phyloP scores from a whole-genome alignment of 2,797 vertebrate species.

The Anas capensis region DNA sequence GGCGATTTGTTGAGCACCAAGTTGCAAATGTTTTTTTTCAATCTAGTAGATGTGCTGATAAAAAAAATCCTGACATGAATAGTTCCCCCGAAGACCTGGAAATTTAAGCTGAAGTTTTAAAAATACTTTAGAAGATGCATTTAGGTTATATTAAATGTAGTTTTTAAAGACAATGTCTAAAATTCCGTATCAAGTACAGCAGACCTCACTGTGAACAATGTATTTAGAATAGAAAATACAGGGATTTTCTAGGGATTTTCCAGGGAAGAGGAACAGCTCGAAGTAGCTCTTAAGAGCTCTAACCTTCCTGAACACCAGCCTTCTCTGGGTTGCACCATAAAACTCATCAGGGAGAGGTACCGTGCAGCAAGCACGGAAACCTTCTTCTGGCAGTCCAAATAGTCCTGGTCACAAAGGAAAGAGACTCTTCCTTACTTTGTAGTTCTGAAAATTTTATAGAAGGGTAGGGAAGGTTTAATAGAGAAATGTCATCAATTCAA shows the following conservation, averaged over 20 bases:
- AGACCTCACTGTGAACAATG: neutral
- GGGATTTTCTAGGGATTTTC: neutral
- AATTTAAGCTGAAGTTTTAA: neutral
- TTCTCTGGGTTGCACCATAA: neutral
- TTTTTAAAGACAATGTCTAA: neutral
- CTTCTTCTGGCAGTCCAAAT: neutral
- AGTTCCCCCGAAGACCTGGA: neutral
- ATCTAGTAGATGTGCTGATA: neutral
- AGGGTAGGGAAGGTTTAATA: neutral
- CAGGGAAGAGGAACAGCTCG: neutral
- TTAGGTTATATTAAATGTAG: neutral
- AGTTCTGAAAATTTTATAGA: conserved; percentile 8
- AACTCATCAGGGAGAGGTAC: neutral
- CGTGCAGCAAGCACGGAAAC: neutral
- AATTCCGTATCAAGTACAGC: neutral
- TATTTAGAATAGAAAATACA: neutral
- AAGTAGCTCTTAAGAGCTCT: neutral
- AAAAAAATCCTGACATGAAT: neutral
- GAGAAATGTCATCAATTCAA: conserved; percentile 5
- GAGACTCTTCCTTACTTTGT: neutral
- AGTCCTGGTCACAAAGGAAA: neutral
- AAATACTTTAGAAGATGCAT: neutral
- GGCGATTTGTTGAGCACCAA: neutral
- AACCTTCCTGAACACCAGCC: neutral
- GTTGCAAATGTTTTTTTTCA: neutral